Evolutionary conservation across 2,113 vertebrate genomes (phyloP).

Genomic region (Podiceps cristatus): DNA sequence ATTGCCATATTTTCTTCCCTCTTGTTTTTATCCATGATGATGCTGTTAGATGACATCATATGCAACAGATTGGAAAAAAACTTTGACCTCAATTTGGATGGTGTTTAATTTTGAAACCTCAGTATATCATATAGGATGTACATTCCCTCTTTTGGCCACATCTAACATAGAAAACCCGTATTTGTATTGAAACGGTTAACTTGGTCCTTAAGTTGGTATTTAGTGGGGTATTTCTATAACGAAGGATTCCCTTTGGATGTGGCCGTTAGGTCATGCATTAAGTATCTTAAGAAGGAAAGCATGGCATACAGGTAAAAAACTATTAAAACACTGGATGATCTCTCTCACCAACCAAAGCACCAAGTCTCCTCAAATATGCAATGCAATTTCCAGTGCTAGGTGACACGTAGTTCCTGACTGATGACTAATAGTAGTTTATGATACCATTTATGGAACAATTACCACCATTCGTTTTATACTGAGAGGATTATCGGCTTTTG

Average conservation of each 20-base stretch:
- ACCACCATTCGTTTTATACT: neutral
- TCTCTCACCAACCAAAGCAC: neutral
- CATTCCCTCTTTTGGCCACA: neutral
- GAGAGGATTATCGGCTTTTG: conserved; percentile 35
- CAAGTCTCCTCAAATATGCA: neutral
- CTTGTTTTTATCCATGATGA: neutral
- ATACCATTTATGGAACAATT: conserved; percentile 29
- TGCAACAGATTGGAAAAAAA: neutral
- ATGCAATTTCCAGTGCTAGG: neutral
- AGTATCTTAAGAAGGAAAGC: neutral
- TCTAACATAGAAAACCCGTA: neutral
- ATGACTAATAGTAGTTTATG: conserved; percentile 1
- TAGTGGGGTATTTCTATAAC: neutral
- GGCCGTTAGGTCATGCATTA: neutral
- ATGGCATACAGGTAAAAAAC: neutral
- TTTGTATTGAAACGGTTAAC: neutral
- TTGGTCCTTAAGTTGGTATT: neutral
- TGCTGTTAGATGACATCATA: neutral
- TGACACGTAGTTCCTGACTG: neutral
- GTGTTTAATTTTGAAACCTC: neutral
- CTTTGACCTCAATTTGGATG: neutral
- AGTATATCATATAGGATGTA: fast-evolving
- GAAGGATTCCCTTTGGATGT: neutral
- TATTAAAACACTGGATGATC: neutral
- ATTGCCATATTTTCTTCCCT: neutral